These are phyloP conservation scores for Philaethria dido DNA, from an alignment of 2,888 invertebrate species.

Conservation along the genomic window DNA sequence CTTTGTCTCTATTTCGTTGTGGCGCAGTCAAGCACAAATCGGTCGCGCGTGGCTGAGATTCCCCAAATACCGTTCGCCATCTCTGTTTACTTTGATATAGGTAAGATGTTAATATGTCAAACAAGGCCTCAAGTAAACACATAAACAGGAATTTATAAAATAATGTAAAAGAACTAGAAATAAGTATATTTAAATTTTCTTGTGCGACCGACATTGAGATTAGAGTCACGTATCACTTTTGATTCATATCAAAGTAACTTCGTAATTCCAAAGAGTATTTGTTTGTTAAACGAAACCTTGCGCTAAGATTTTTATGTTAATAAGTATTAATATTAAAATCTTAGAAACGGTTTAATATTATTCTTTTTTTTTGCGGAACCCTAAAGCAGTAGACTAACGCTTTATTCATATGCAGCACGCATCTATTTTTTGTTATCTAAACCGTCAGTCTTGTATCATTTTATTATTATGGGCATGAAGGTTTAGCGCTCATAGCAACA, in stretches of 20 bases:
- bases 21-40: slow-evolving; percentile 49
- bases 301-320: neutral
- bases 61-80: slow-evolving; percentile 25
- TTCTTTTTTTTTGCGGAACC: neutral
- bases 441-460: slow-evolving; percentile 23
- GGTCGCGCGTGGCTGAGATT: slow-evolving; percentile 31
- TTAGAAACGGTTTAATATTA: too few relatives aligned
- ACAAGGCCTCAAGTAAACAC: neutral
- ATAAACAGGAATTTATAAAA: neutral
- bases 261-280: neutral
- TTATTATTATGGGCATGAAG: slow-evolving; percentile 23
- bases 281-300: neutral
- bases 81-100: neutral
- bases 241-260: neutral
- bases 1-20: slow-evolving; percentile 73
- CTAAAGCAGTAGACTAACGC: neutral
- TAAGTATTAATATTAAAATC: too few relatives aligned
- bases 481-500: slow-evolving; percentile 15
- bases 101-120: neutral
- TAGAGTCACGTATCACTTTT: neutral
- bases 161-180: neutral
- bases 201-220: neutral
- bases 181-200: neutral
- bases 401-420: slow-evolving; percentile 23
- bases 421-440: slow-evolving; percentile 25